Base-by-base conservation (phyloP, 2,888 invertebrate species). In the Spatulosminthurus flaviceps region DNA sequence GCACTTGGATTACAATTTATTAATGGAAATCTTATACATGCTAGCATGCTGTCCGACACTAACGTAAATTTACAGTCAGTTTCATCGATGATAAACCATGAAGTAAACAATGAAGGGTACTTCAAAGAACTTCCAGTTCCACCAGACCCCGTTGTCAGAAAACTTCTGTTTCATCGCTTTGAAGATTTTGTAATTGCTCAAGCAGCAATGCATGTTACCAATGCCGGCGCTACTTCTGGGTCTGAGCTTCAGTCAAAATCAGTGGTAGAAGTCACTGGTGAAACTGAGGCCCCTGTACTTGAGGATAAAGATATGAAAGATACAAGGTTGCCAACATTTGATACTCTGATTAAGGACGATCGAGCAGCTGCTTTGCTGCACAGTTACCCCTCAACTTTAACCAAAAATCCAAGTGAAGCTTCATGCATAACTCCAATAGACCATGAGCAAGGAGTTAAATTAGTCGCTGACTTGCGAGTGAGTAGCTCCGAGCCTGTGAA, bases 1-100 rank as follows among this genome's bases (percentile, higher is more conserved):
- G 66, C 67, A 19, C 34, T 77, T n/a, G 77, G 67, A 21, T 42
- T 77, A 9, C 42, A 67, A 64, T 69, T 75, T 76, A 67, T 34
- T 11, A 13, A 69, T 61, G 79, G 79, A n/a, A 69, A 60, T 2
- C 51, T 66, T 28, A 34, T 71, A 19, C 9, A 43, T 19, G 69
- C 77, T 5, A 76, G 21, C 26, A 16, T 22, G 9, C 28, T 22
- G 16, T 43, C 19, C 24, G 19, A 73, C 51, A 60, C 43, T 4
- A 51, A n/a, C 61, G 22, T 72, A 0, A 24, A 43, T 5, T 2
- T 24, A 24, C n/a, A 72, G 11, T 72, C 11, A 7, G 22, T 51
- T 13, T 51, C 51, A 19, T 2, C 51, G 4, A 19, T 51, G 1
- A 51, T 51, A 11, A 51, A 51, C 41, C 41, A 41, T 5, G 51